phyloP scores from a whole-genome alignment of 2,797 vertebrate genomes.

The Mionectes olivaceus region DNA sequence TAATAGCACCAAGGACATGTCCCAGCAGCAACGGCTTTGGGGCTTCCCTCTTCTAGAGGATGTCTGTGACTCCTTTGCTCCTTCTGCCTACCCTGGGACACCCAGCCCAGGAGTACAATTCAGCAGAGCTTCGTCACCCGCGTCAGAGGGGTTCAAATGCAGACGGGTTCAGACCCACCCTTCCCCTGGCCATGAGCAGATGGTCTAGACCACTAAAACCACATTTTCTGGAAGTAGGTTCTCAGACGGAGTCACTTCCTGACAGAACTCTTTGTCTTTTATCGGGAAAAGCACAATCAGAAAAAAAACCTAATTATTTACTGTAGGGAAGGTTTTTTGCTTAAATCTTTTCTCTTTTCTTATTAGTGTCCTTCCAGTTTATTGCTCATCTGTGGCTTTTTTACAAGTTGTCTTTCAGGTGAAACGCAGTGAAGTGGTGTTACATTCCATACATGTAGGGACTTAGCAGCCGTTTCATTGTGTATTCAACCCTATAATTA shows the following conservation, averaged over 20 bases:
- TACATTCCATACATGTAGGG: slow-evolving; percentile 80
- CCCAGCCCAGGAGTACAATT: neutral
- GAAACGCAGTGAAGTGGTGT: slow-evolving; percentile 62
- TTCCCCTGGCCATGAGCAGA: neutral
- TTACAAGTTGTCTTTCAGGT: slow-evolving; percentile 69
- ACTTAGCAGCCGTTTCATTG: slow-evolving; percentile 76
- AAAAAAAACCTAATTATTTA: slow-evolving; percentile 47
- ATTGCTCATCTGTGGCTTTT: slow-evolving; percentile 74
- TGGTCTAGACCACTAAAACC: slow-evolving; percentile 43
- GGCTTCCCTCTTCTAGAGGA: neutral
- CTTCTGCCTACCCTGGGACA: neutral
- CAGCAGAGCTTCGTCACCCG: accelerated
- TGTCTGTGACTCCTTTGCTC: neutral
- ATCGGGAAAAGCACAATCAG: neutral
- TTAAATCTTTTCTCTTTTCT: slow-evolving; percentile 37
- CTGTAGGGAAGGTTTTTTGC: neutral
- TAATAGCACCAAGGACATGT: neutral
- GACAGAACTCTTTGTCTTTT: slow-evolving; percentile 28
- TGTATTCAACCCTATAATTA: slow-evolving; percentile 79
- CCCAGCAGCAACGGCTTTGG: neutral
- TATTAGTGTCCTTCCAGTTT: slow-evolving; percentile 58
- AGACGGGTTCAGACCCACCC: neutral
- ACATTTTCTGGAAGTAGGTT: slow-evolving; percentile 44
- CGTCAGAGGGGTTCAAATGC: accelerated
- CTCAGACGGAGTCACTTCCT: slow-evolving; percentile 37